Evolutionary conservation across 92 coral and sea anemone species (phyloP).

Genomic region (Phenganax subtilis): DNA sequence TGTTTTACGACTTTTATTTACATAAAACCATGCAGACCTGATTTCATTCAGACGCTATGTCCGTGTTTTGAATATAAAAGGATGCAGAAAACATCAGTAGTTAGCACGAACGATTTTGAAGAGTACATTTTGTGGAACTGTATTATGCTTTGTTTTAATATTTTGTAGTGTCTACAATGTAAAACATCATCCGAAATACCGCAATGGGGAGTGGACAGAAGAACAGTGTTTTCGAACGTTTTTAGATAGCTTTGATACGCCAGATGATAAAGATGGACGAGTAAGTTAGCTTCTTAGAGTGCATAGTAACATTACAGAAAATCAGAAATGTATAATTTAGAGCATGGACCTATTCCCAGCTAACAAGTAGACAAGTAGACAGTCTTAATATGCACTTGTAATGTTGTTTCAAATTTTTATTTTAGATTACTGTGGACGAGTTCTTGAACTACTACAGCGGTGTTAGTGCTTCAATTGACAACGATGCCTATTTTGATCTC

Average conservation of each 20-base stretch:
- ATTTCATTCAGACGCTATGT: too few species aligned
- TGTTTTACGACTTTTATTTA: too few species aligned
- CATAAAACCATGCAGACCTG: too few species aligned
- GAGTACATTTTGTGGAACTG: too few species aligned
- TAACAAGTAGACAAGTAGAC: too few species aligned
- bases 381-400: neutral
- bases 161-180: constrained; percentile 78
- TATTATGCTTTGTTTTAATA: neutral
- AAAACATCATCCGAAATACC: constrained; percentile 85
- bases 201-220: constrained; percentile 91
- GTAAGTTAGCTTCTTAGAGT: constrained; percentile 48
- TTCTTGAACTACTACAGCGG: constrained; percentile 86
- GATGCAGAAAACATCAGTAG: too few species aligned
- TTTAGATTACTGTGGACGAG: constrained; percentile 84
- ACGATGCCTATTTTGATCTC: constrained; percentile 80
- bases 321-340: too few species aligned
- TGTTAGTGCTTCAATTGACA: constrained; percentile 95
- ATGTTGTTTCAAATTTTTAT: neutral
- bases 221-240: constrained; percentile 81
- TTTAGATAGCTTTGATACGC: constrained; percentile 85
- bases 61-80: too few species aligned
- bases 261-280: constrained; percentile 78
- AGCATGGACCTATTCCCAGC: too few species aligned
- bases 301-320: too few species aligned
- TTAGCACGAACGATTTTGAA: too few species aligned